phyloP scores from a whole-genome alignment of 2,888 invertebrate species.

The Slavum lentiscoides region DNA sequence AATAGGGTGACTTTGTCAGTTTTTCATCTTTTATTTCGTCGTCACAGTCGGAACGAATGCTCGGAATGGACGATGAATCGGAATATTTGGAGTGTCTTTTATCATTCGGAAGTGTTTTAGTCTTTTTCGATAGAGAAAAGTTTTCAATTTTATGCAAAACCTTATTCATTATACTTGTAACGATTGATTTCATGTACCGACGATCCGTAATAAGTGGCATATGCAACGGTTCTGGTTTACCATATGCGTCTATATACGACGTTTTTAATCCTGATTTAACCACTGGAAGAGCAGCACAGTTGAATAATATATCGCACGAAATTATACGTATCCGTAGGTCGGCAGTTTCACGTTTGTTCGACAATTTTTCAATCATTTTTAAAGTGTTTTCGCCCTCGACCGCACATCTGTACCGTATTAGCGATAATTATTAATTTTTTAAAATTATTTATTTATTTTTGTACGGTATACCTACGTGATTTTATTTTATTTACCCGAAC shows the following conservation, averaged over 20 bases:
- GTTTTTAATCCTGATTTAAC: neutral
- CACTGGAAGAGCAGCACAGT: neutral
- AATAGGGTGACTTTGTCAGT: conserved; percentile 1
- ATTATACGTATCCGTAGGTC: neutral
- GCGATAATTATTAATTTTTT: neutral
- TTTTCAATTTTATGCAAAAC: neutral
- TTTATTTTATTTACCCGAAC: conserved; percentile 42
- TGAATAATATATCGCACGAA: conserved; percentile 3
- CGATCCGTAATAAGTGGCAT: neutral
- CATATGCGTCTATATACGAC: conserved; percentile 2
- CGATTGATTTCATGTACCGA: conserved; percentile 4
- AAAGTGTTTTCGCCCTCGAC: conserved; percentile 30
- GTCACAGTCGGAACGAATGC: neutral
- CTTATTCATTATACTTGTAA: neutral
- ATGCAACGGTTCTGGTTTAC: conserved; percentile 16
- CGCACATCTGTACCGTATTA: neutral
- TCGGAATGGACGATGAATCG: neutral
- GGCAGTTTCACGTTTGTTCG: too few relatives aligned
- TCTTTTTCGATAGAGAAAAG: neutral
- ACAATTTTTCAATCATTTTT: conserved; percentile 1
- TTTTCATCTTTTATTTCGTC: neutral
- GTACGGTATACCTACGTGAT: neutral
- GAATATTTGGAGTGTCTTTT: neutral
- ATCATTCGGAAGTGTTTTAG: neutral
- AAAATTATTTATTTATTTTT: neutral